These are phyloP conservation scores for Halesus radiatus DNA, from an alignment of 1,140 invertebrate genomes.

Conservation along the genomic window DNA sequence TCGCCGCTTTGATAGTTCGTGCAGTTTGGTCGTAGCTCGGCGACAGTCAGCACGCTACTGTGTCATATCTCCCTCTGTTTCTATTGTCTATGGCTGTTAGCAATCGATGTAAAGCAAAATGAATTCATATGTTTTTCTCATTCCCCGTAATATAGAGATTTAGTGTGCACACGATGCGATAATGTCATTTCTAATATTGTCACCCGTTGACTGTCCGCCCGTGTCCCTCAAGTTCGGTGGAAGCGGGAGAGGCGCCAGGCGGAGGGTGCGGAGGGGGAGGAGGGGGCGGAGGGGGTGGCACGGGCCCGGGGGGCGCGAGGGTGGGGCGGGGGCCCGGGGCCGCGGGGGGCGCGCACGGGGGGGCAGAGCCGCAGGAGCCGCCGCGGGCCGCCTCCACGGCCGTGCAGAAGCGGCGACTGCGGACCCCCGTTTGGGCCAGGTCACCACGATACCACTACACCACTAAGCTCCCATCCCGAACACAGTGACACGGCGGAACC, in stretches of 20 bases:
- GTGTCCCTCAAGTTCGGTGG: constrained; percentile 45
- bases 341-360: constrained; percentile 34
- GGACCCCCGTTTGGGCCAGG: constrained; percentile 82
- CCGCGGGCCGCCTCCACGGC: constrained; percentile 60
- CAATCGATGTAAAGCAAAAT: no score
- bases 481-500: background rate
- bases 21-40: no score
- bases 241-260: constrained; percentile 10
- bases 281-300: constrained; percentile 16
- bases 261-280: background rate
- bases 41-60: no score
- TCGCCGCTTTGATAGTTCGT: no score
- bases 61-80: no score
- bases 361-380: constrained; percentile 42
- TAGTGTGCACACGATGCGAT: background rate
- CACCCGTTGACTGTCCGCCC: constrained; percentile 43
- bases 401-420: constrained; percentile 77
- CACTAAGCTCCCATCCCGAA: constrained; percentile 35
- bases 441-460: constrained; percentile 60
- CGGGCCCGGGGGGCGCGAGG: constrained; percentile 21
- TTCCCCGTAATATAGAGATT: background rate
- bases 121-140: background rate
- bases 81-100: no score
- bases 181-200: constrained; percentile 27
- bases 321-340: background rate